Percentiles rank a stretch among this genome's conserved stretches.
Evolutionary conservation across 2,113 vertebrate species (phyloP).

Genomic region (Myodes glareolus): DNA sequence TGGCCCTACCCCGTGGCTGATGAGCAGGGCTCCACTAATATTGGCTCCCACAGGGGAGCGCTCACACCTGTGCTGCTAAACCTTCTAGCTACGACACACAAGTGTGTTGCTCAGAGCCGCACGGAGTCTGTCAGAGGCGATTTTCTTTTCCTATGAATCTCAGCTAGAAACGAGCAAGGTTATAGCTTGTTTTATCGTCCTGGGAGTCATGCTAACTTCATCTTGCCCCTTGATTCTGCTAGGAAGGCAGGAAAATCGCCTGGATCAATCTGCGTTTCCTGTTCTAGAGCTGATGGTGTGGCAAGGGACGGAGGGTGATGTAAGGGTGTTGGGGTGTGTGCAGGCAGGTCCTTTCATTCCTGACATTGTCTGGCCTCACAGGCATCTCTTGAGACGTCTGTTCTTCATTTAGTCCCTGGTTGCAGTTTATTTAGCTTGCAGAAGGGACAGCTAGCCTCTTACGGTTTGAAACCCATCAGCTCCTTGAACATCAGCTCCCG

Average conservation of each 20-base stretch:
- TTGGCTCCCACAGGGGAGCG: background rate
- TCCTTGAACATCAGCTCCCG: background rate
- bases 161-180: background rate
- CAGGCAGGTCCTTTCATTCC: background rate
- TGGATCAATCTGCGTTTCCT: background rate
- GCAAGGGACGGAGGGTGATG: background rate
- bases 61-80: background rate
- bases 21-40: background rate
- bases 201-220: slow-evolving; percentile 30
- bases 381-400: background rate
- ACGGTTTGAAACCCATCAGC: background rate
- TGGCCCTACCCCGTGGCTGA: rapidly evolving
- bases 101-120: background rate
- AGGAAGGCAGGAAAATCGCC: background rate
- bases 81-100: background rate
- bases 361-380: background rate
- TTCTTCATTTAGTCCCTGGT: background rate
- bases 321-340: too few relatives aligned
- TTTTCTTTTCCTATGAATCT: background rate
- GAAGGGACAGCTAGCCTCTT: background rate
- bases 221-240: slow-evolving; percentile 21
- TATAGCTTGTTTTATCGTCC: background rate
- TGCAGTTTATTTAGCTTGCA: background rate
- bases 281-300: background rate
- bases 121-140: background rate